These are phyloP conservation scores for Drosophila nigrodunni DNA, from an alignment of 1,140 invertebrate genomes.

Conservation along the genomic window DNA sequence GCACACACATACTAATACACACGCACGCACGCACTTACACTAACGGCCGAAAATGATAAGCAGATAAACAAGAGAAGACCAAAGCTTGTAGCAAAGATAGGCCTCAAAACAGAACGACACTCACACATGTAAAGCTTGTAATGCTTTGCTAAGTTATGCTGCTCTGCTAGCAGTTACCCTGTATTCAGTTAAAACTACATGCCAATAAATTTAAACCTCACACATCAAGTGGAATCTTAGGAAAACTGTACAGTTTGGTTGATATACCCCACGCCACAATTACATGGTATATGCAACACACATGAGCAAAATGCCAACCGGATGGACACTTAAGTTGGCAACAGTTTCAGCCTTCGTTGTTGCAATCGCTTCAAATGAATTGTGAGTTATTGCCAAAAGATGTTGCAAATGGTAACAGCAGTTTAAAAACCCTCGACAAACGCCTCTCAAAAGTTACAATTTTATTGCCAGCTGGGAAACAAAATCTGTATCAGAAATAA, in stretches of 20 bases:
- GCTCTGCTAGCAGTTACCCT: constrained; percentile 5
- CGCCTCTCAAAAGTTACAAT: background rate
- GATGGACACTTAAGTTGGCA: constrained; percentile 43
- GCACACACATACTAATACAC: background rate
- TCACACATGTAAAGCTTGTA: constrained; percentile 1
- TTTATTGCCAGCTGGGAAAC: background rate
- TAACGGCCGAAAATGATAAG: constrained; percentile 24
- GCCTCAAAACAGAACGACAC: constrained; percentile 12
- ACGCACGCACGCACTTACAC: background rate
- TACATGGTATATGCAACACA: constrained; percentile 14
- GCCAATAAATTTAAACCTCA: no score
- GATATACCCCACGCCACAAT: background rate
- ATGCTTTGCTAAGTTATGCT: background rate
- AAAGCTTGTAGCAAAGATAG: constrained; percentile 13
- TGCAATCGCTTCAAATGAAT: constrained; percentile 25
- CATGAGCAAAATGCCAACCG: constrained; percentile 15
- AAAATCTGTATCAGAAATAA: background rate
- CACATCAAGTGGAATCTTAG: no score
- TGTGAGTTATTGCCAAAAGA: constrained; percentile 23
- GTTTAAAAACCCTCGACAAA: background rate
- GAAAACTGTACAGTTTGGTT: no score
- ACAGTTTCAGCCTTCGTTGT: constrained; percentile 21
- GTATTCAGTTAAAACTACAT: background rate
- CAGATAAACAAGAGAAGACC: constrained; percentile 30
- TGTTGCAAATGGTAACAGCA: constrained; percentile 11